Evolutionary conservation across 2,888 invertebrate genomes (phyloP), one percentile per base, ranked within the genome.

Genomic region (Mantis religiosa): DNA sequence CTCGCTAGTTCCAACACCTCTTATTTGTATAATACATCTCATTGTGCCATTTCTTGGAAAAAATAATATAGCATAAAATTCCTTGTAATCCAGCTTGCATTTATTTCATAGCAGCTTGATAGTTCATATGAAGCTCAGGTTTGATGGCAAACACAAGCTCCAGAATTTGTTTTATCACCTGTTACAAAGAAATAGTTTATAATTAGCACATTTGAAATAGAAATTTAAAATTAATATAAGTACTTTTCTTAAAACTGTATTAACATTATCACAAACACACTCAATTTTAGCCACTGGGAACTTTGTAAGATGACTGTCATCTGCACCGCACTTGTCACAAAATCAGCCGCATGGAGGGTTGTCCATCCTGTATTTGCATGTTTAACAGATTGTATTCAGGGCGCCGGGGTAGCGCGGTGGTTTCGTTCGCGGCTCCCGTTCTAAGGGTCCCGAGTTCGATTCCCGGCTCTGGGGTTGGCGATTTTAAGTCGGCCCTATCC

Each of bases 111-210:
- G 83, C 82, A 41, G 90, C 91, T 92, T 96, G 96, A 93, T 96
- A 98, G 94, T 99, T 99, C 94, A 96, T 95, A 94, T 99, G 99
- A 91, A 99, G 95, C 93, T 98, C 97, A 6, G 98, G 98, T 93
- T 97, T 97, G 93, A 99, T 98, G 93, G 98, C 97, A 93, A 97
- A 98, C 85, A 99, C 98, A 93, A 97, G 94, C 91, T 95, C 95
- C 92, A 99, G 94, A 91, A 99, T 95, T 92, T 97, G 96, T 90
- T 94, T 93, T 93, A 98, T 97, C 71, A 97, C 97, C 96, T 97
- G 9, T 93, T 94, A 91, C 90, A 90, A 91, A 91, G 91, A 91
- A 90, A 88, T 83, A 83, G 88, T 90, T 91, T 89, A 85, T 87
- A 89, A 90, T 28, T 85, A 91, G 30, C 47, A 34, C 28, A 41